Evolutionary conservation across 2,113 vertebrate genomes (phyloP), one percentile per base, ranked within the genome.

Genomic region (Donacobius atricapilla): DNA sequence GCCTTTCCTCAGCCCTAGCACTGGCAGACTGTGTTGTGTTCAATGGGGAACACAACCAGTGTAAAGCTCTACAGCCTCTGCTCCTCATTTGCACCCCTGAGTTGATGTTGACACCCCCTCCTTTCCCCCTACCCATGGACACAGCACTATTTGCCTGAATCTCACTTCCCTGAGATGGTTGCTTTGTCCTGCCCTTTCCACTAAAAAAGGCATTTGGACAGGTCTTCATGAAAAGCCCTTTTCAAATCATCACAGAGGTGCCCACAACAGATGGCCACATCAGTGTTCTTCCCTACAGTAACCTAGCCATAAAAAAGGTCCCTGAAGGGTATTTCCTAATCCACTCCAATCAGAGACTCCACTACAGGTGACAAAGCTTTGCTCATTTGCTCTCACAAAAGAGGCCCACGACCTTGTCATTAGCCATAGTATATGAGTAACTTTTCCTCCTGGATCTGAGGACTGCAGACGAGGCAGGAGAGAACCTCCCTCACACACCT

Each of bases 41-140:
- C 33, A 39, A 2, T 6, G 16, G 27, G 30, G 13, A 72, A 17
- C 0, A 4, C 17, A 63, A 5, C 6, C 66, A 44, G 1, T 25
- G 13, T 35, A 47, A 77, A 71, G 5, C 12, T 11, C 39, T 31
- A 24, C 10, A 79, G 48, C 28, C 28, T 47, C 37, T 69, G 35
- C 16, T 65, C n/a, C 5, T 18, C 10, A 1, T 64, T 65, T 40
- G 9, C 57, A 72, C 5, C 30, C 28, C 28, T 48, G 37, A 23
- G 10, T 39, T 90, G 50, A 23, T 39, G 21, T 9, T 48, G 37
- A n/a, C 23, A 53, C 0, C 6, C 19, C 1, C 4, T 81, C 23
- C 35, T 50, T 66, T 78, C 39, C 50, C 66, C 22, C 28, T 63
- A 30, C 18, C 33, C 31, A 6, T 0, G 1, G 30, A 8, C 27